Evolutionary conservation across 1,140 invertebrate genomes (phyloP).

Genomic region (Drosophila willistoni): DNA sequence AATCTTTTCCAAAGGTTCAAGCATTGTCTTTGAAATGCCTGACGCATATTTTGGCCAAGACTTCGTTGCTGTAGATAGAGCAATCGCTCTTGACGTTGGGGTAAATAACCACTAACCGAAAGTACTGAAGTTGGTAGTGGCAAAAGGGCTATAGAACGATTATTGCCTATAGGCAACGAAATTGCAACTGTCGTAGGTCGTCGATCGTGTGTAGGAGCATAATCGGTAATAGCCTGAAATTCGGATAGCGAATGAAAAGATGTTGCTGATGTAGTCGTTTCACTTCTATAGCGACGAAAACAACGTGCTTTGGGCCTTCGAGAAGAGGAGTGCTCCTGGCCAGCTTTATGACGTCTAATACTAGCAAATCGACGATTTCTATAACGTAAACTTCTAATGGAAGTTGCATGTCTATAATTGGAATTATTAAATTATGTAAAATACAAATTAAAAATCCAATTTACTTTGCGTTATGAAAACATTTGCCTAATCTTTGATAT

Average conservation of each 20-base stretch:
- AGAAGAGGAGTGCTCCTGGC: constrained; percentile 1
- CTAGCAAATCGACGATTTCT: too few species aligned
- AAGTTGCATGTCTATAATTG: not conserved
- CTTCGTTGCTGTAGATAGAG: constrained; percentile 28
- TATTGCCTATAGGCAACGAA: not conserved
- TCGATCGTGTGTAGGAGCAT: not conserved
- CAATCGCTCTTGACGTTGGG: not conserved
- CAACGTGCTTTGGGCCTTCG: not conserved
- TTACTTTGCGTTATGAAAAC: constrained; percentile 17
- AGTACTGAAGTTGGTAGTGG: not conserved
- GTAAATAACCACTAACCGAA: not conserved
- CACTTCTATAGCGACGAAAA: constrained; percentile 5
- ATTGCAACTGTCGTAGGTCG: not conserved
- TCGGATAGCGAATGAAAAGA: not conserved
- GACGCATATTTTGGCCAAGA: constrained; percentile 32
- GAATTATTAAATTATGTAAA: not conserved
- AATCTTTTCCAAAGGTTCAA: constrained; percentile 3
- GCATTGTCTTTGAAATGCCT: constrained; percentile 3
- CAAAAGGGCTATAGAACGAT: constrained; percentile 3
- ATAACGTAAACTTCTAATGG: not conserved
- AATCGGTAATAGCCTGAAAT: not conserved
- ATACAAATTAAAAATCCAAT: not conserved
- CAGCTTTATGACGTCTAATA: not conserved
- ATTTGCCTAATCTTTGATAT: constrained; percentile 12
- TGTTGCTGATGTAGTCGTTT: not conserved